Conservation (phyloP, 2,113 vertebrate genomes). For the Heteronetta atricapilla region DNA sequence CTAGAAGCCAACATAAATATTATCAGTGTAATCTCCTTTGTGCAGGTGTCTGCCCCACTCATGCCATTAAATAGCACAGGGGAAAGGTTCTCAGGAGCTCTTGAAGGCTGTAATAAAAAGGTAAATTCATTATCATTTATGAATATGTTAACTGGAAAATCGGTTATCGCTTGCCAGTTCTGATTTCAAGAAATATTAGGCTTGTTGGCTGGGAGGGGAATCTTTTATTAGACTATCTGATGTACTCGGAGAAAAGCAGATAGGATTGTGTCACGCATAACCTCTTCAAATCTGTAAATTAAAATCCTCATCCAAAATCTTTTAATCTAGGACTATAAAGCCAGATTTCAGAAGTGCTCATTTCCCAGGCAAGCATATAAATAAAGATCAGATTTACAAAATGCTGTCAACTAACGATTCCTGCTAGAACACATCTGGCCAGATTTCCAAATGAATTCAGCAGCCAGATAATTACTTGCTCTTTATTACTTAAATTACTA, state of each 20-base stretch:
- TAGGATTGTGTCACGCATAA: background rate
- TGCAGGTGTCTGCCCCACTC: background rate
- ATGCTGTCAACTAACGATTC: conserved; percentile 8
- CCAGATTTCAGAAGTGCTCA: conserved; percentile 50
- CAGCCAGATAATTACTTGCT: conserved; percentile 46
- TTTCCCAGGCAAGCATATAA: background rate
- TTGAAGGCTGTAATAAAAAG: background rate
- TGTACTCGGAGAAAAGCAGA: background rate
- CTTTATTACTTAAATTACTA: conserved; percentile 45
- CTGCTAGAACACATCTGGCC: conserved; percentile 41
- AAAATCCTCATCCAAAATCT: background rate
- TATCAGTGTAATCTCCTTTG: background rate
- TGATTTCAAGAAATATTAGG: background rate
- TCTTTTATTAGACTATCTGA: background rate
- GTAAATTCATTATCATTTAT: background rate
- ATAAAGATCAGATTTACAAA: conserved; percentile 42
- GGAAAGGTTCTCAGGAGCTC: background rate
- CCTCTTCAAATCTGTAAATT: conserved; percentile 7
- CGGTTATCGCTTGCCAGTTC: background rate
- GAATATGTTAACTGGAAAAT: background rate
- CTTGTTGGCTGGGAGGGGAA: background rate
- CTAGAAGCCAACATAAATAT: background rate
- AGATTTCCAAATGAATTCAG: conserved; percentile 34
- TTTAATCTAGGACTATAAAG: conserved; percentile 10
- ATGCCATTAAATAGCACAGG: background rate